Conservation (phyloP, 2,113 vertebrate species). For the Alethe diademata region DNA sequence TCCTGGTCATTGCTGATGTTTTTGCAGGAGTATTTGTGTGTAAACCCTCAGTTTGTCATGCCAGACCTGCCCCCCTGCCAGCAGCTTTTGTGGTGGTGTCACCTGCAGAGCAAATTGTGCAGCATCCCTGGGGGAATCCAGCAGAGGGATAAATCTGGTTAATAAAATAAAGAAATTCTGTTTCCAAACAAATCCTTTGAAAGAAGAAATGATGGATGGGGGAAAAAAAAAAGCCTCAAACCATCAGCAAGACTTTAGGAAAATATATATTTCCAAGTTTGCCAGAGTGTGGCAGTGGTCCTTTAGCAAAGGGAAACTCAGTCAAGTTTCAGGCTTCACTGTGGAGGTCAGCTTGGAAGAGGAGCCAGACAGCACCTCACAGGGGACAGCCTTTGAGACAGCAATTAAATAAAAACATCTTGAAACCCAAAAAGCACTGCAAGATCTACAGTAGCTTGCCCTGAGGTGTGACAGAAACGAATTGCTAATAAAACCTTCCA, state of each 20-base stretch:
- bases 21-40: background rate
- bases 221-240: background rate
- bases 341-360: background rate
- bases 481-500: background rate
- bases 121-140: background rate
- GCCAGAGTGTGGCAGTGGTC: slow-evolving; percentile 56
- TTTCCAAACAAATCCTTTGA: background rate
- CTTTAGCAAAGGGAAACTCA: background rate
- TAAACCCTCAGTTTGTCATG: background rate
- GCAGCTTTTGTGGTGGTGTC: background rate
- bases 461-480: background rate
- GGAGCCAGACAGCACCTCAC: background rate
- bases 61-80: background rate
- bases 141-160: background rate
- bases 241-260: background rate
- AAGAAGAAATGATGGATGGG: background rate
- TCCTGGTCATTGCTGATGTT: background rate
- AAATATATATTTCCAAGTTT: background rate
- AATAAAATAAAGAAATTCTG: background rate
- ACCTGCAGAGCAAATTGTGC: background rate
- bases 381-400: background rate
- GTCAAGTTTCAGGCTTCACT: background rate
- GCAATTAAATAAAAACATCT: background rate
- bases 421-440: rapidly evolving
- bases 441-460: background rate